phyloP scores from a whole-genome alignment of 2,113 vertebrate species.

The Nyctereutes procyonoides region DNA sequence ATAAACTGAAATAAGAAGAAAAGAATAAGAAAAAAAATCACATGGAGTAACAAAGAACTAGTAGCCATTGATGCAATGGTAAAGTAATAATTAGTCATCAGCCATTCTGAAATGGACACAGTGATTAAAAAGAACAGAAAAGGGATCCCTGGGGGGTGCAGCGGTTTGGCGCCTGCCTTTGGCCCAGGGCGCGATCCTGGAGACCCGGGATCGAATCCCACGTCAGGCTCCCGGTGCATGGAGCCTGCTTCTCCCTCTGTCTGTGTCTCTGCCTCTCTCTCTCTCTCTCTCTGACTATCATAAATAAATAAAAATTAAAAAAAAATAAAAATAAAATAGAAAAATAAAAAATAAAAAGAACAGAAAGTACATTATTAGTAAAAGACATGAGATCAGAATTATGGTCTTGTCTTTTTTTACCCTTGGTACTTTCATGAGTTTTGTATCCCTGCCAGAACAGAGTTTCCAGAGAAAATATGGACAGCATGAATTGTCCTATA shows the following conservation, averaged over 20 bases:
- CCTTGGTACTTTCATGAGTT: background rate
- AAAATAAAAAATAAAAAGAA: too few relatives aligned
- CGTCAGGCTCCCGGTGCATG: too few relatives aligned
- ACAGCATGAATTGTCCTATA: background rate
- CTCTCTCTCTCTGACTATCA: too few relatives aligned
- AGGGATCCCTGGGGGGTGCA: too few relatives aligned
- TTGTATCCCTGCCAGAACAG: background rate
- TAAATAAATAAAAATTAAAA: too few relatives aligned
- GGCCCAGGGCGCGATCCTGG: too few relatives aligned
- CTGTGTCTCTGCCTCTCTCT: too few relatives aligned
- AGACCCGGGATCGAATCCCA: too few relatives aligned
- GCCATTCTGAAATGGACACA: background rate
- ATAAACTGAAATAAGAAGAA: background rate
- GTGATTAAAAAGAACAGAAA: background rate
- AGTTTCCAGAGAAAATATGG: background rate
- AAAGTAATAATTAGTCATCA: background rate
- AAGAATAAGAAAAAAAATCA: background rate
- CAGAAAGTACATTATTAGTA: background rate
- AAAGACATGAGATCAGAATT: background rate
- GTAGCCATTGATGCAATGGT: background rate
- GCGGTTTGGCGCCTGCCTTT: too few relatives aligned
- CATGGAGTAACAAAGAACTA: background rate
- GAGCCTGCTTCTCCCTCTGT: too few relatives aligned
- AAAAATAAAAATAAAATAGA: too few relatives aligned
- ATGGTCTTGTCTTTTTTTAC: background rate